Conservation (phyloP, 2,888 invertebrate genomes). For the Gandaritis pyraliata region DNA sequence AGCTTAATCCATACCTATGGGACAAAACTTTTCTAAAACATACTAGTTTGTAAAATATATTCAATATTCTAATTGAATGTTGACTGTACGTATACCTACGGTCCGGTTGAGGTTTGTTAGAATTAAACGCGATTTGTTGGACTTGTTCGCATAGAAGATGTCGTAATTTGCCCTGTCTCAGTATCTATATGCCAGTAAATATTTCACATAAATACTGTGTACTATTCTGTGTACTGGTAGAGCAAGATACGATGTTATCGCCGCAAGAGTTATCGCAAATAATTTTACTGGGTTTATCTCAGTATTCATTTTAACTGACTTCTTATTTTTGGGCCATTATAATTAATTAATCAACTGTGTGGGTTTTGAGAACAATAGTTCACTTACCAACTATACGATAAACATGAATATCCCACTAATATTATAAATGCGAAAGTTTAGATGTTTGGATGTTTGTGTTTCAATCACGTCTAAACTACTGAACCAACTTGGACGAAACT, state of each 20-base stretch:
- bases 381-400: no score
- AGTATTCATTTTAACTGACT: neutral
- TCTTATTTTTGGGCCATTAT: neutral
- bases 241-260: constrained; percentile 2
- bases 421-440: no score
- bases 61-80: neutral
- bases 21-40: no score
- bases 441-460: no score
- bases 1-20: no score
- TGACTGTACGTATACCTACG: constrained; percentile 8
- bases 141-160: constrained; percentile 46
- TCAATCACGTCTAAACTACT: no score
- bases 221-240: constrained; percentile 2
- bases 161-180: constrained; percentile 38
- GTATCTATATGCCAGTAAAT: constrained; percentile 6
- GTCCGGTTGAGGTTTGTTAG: constrained; percentile 29
- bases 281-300: neutral
- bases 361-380: no score
- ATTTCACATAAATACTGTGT: neutral
- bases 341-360: neutral
- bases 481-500: no score
- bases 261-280: neutral
- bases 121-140: constrained; percentile 38
- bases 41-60: no score
- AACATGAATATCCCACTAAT: no score